These are phyloP conservation scores for Alitta virens DNA, from an alignment of 2,888 invertebrate species.

Conservation along the genomic window DNA sequence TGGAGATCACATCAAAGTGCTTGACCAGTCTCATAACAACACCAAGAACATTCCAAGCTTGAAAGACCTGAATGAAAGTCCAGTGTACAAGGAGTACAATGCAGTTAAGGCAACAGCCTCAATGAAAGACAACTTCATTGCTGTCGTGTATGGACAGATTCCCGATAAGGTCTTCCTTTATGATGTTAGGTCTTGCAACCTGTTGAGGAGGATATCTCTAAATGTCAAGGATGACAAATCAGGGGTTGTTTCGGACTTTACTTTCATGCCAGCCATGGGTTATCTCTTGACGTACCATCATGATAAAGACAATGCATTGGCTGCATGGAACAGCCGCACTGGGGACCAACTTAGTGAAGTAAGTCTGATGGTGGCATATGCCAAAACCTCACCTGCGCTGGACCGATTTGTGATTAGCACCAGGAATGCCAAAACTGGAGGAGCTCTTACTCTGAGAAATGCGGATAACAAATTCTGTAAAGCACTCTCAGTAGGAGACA, in stretches of 20 bases:
- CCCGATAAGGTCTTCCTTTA: constrained; percentile 19
- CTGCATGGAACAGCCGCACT: constrained; percentile 25
- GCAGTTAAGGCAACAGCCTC: constrained; percentile 13
- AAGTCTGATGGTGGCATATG: constrained; percentile 15
- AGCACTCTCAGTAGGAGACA: neutral
- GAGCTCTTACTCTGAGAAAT: constrained; percentile 22
- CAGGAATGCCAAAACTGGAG: constrained; percentile 1
- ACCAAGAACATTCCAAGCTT: constrained; percentile 12
- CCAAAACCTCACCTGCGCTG: constrained; percentile 22
- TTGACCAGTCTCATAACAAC: constrained; percentile 13
- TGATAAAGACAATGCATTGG: constrained; percentile 9
- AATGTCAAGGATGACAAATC: neutral
- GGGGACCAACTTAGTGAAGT: constrained; percentile 16
- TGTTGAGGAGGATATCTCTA: constrained; percentile 4
- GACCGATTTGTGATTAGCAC: constrained; percentile 26
- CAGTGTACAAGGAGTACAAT: constrained; percentile 6
- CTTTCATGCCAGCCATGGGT: constrained; percentile 26
- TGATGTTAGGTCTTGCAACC: constrained; percentile 18
- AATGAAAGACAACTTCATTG: constrained; percentile 23
- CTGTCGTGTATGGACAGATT: constrained; percentile 20
- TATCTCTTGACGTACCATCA: constrained; percentile 23
- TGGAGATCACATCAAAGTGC: constrained; percentile 18
- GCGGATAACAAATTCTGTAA: constrained; percentile 20
- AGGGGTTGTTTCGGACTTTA: constrained; percentile 18
- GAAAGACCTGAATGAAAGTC: neutral